phyloP scores from a whole-genome alignment of 2,888 invertebrate genomes.

The Andrena hattorfiana region DNA sequence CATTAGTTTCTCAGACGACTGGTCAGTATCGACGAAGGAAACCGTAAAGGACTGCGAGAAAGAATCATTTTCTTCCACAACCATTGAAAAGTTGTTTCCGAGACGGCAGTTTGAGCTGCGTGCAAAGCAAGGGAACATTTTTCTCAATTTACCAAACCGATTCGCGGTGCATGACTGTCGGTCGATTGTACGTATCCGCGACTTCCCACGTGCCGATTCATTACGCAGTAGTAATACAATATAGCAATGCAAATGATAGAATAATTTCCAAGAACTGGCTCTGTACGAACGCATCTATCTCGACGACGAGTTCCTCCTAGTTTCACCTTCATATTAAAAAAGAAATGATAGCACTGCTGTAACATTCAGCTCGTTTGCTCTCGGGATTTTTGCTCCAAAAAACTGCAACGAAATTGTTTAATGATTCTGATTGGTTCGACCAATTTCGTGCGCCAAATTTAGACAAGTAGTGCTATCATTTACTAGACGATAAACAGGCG shows the following conservation, averaged over 20 bases:
- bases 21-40: not conserved
- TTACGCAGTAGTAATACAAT: conserved; percentile 36
- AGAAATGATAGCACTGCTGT: no score
- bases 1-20: not conserved
- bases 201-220: conserved; percentile 58
- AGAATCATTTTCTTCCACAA: not conserved
- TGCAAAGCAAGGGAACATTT: not conserved
- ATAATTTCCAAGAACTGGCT: conserved; percentile 12
- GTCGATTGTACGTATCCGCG: not conserved
- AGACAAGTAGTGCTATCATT: not conserved
- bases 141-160: conserved; percentile 16
- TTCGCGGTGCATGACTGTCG: conserved; percentile 11
- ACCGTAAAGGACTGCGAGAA: not conserved
- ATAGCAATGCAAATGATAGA: conserved; percentile 13
- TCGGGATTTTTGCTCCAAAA: not conserved
- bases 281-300: not conserved
- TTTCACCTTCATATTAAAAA: no score
- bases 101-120: not conserved
- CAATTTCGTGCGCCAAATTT: not conserved
- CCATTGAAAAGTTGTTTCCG: not conserved
- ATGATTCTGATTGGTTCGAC: not conserved
- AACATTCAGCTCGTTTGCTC: no score
- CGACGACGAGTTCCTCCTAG: not conserved
- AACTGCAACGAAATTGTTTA: not conserved
- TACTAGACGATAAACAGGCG: not conserved